phyloP scores from a whole-genome alignment of 2,113 vertebrate genomes.

The Indri indri region DNA sequence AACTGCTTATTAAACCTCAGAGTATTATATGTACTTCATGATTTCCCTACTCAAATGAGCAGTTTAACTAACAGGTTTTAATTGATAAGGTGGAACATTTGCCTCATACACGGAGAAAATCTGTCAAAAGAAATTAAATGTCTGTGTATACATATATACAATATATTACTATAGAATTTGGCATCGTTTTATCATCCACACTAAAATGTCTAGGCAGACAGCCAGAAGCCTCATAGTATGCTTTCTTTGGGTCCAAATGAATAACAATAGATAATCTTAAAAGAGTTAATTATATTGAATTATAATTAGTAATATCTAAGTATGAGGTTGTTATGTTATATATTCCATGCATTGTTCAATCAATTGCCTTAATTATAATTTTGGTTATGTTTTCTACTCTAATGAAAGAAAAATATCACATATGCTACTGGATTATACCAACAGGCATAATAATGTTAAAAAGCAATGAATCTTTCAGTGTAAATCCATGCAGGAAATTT shows the following conservation, averaged over 20 bases:
- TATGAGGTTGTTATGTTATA: background rate
- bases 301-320: slow-evolving; percentile 17
- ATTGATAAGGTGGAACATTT: slow-evolving; percentile 37
- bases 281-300: slow-evolving; percentile 46
- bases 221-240: background rate
- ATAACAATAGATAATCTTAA: background rate
- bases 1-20: slow-evolving; percentile 62
- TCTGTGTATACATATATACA: background rate
- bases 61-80: slow-evolving; percentile 55
- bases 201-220: background rate
- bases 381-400: background rate
- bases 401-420: slow-evolving; percentile 29
- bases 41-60: background rate
- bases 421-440: background rate
- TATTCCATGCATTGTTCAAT: slow-evolving; percentile 17
- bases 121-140: background rate
- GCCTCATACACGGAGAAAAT: background rate
- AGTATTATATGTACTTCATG: background rate
- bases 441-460: background rate
- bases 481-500: background rate
- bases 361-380: slow-evolving; percentile 50
- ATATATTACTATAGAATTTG: background rate
- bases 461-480: background rate
- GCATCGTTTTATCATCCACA: background rate
- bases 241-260: slow-evolving; percentile 18